These are phyloP conservation scores for Caenorhabditis auriculariae DNA, from an alignment of 2,888 invertebrate species.

Conservation along the genomic window DNA sequence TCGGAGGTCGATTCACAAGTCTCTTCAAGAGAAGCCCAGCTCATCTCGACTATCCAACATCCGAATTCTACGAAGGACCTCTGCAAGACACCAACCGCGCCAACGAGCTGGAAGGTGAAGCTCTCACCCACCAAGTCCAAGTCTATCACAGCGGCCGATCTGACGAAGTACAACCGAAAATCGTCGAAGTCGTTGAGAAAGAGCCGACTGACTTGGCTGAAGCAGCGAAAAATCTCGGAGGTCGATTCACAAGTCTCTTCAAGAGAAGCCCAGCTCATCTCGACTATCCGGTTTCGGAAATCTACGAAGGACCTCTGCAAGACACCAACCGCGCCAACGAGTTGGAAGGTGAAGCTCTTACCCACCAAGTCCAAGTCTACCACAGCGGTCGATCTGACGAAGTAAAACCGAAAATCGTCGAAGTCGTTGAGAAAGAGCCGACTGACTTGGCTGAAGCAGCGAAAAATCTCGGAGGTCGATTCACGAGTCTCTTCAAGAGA, in stretches of 20 bases:
- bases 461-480: no score
- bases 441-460: no score
- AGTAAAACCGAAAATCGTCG: no score
- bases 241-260: conserved; percentile 27
- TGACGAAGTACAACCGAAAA: conserved; percentile 10
- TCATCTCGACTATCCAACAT: conserved; percentile 29
- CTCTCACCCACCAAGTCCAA: conserved; percentile 20
- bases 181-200: conserved; percentile 12
- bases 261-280: conserved; percentile 17
- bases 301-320: conserved; percentile 4
- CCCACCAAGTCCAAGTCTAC: conserved; percentile 14
- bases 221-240: no score
- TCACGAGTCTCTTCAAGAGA: no score
- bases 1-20: conserved; percentile 28
- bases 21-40: conserved; percentile 24
- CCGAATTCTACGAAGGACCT: conserved; percentile 29
- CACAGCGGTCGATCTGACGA: no score
- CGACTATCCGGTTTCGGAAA: conserved; percentile 22
- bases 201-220: no score
- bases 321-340: conserved; percentile 7
- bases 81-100: conserved; percentile 13
- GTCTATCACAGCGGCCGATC: conserved; percentile 33
- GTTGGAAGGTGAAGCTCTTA: not conserved
- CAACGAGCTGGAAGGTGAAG: conserved; percentile 12
- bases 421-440: no score